These are phyloP conservation scores for Petaurus breviceps DNA, from an alignment of 2,113 vertebrate species.

Conservation along the genomic window DNA sequence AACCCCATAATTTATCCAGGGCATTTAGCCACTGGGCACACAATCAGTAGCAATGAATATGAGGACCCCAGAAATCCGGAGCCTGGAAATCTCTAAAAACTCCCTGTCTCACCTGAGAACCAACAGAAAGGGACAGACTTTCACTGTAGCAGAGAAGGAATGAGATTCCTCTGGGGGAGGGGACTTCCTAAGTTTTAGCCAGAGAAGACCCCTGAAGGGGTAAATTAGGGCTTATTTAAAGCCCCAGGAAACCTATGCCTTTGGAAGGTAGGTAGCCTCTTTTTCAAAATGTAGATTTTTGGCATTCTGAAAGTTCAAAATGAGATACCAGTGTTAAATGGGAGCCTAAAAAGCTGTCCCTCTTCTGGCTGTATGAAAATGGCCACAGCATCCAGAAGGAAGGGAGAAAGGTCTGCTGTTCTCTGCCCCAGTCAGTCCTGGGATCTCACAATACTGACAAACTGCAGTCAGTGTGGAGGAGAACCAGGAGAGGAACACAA, in stretches of 20 bases:
- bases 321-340: not conserved
- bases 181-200: not conserved
- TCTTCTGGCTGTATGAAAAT: not conserved
- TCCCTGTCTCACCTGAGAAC: constrained; percentile 3
- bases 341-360: not conserved
- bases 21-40: not conserved
- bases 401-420: not conserved
- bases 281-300: not conserved
- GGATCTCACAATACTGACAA: not conserved
- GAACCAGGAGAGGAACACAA: not conserved
- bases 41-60: not conserved
- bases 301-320: not conserved
- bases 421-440: not conserved
- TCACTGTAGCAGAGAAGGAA: not conserved
- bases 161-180: not conserved
- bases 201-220: not conserved
- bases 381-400: not conserved
- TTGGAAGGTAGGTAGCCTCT: not conserved
- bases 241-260: not conserved
- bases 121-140: not conserved
- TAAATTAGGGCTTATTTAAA: not conserved
- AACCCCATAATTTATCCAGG: not conserved
- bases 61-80: not conserved
- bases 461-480: not conserved
- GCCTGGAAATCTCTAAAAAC: not conserved